Evolutionary conservation across 2,797 vertebrate species (phyloP).

Genomic region (Falco cherrug): DNA sequence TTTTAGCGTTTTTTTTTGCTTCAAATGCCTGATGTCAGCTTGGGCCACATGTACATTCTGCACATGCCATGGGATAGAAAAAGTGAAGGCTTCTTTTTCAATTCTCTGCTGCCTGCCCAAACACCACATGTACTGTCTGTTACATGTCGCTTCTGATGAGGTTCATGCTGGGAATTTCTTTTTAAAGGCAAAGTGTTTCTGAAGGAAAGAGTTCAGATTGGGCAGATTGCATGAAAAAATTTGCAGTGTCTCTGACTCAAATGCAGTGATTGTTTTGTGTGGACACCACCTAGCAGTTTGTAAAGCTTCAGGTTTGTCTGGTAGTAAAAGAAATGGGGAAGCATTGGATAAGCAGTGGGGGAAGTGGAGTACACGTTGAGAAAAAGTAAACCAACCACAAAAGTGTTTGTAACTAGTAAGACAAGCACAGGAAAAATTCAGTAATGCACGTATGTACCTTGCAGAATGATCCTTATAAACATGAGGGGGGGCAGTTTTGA

Average conservation of each 20-base stretch:
- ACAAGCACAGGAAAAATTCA: neutral
- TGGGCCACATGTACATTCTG: slow-evolving; percentile 75
- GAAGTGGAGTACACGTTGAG: neutral
- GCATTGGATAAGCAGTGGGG: neutral
- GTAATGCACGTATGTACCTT: neutral
- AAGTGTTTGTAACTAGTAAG: neutral
- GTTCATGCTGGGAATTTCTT: slow-evolving; percentile 78
- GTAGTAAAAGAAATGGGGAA: slow-evolving; percentile 3
- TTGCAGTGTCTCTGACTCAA: slow-evolving; percentile 32
- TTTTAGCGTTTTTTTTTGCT: slow-evolving; percentile 74
- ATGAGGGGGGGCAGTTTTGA: neutral
- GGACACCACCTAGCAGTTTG: slow-evolving; percentile 50
- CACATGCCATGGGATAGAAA: slow-evolving; percentile 75
- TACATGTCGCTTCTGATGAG: slow-evolving; percentile 77
- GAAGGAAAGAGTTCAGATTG: slow-evolving; percentile 73
- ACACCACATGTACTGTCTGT: slow-evolving; percentile 81
- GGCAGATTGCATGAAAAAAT: slow-evolving; percentile 70
- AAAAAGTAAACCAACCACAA: neutral
- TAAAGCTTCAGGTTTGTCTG: slow-evolving; percentile 37
- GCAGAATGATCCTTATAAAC: neutral
- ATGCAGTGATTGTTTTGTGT: slow-evolving; percentile 37
- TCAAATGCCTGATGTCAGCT: slow-evolving; percentile 77
- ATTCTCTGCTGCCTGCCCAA: slow-evolving; percentile 73
- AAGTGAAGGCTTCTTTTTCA: slow-evolving; percentile 73
- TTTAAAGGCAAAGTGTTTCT: slow-evolving; percentile 77